Evolutionary conservation across 2,797 vertebrate species (phyloP).

Genomic region (Crocodylus rhombifer): DNA sequence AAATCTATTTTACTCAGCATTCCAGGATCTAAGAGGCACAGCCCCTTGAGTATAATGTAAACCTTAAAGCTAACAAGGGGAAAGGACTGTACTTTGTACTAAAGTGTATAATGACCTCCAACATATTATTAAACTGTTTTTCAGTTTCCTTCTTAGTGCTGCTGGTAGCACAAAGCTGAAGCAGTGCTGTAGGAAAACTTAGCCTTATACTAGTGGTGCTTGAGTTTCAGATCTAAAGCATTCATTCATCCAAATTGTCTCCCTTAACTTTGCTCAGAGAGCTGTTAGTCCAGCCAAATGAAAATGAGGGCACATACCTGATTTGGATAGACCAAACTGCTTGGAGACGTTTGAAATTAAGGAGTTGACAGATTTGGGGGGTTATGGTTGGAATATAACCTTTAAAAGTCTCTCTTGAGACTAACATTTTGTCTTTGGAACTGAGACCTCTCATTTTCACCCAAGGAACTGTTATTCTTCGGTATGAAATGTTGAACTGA

Average conservation of each 20-base stretch:
- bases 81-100: background rate
- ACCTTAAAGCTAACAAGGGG: background rate
- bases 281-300: background rate
- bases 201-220: background rate
- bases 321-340: background rate
- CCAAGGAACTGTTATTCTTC: slow-evolving; percentile 22
- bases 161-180: background rate
- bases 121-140: background rate
- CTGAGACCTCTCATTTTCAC: slow-evolving; percentile 45
- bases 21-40: background rate
- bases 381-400: slow-evolving; percentile 21
- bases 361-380: background rate
- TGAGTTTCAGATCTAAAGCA: background rate
- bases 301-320: background rate
- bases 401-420: slow-evolving; percentile 28
- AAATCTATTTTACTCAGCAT: background rate
- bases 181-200: background rate
- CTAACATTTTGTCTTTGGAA: slow-evolving; percentile 4
- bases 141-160: background rate
- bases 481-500: slow-evolving; percentile 27
- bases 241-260: background rate
- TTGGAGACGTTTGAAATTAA: slow-evolving; percentile 23
- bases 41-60: background rate
- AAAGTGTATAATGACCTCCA: background rate
- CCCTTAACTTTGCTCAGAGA: background rate